phyloP scores from a whole-genome alignment of 2,113 vertebrate genomes.

The Poecile atricapillus region DNA sequence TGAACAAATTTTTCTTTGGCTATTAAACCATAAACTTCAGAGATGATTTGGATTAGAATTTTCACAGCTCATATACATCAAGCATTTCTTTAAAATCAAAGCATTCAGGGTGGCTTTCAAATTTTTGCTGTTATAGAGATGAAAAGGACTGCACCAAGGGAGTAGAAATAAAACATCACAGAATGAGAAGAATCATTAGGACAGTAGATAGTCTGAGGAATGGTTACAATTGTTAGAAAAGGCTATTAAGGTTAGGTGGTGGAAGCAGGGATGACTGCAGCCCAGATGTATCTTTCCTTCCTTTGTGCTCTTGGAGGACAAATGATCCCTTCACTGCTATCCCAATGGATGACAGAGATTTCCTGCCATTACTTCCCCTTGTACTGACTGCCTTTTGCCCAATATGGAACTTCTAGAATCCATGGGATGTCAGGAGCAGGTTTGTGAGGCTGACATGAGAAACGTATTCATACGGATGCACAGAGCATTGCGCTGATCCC shows the following conservation, averaged over 20 bases:
- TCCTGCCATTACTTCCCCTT: not conserved
- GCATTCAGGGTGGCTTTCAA: not conserved
- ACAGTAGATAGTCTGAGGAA: not conserved
- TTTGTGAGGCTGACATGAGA: not conserved
- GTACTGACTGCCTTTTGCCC: not conserved
- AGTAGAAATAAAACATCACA: not conserved
- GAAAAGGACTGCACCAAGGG: not conserved
- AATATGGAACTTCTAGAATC: not conserved
- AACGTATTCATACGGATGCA: not conserved
- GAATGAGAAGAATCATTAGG: not conserved
- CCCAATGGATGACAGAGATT: not conserved
- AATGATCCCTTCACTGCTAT: not conserved
- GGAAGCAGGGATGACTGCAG: not conserved
- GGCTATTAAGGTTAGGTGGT: not conserved
- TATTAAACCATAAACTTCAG: not conserved
- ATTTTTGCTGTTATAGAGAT: not conserved
- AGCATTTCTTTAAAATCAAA: conserved; percentile 21
- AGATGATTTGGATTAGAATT: not conserved
- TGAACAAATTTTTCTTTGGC: not conserved
- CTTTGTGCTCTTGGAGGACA: not conserved
- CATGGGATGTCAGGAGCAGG: not conserved
- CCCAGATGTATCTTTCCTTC: not conserved
- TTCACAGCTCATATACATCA: not conserved
- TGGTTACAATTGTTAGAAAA: not conserved
- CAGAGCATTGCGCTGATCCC: fast-evolving